These are phyloP conservation scores for Ostrea edulis DNA, from an alignment of 1,140 invertebrate genomes.

Conservation along the genomic window DNA sequence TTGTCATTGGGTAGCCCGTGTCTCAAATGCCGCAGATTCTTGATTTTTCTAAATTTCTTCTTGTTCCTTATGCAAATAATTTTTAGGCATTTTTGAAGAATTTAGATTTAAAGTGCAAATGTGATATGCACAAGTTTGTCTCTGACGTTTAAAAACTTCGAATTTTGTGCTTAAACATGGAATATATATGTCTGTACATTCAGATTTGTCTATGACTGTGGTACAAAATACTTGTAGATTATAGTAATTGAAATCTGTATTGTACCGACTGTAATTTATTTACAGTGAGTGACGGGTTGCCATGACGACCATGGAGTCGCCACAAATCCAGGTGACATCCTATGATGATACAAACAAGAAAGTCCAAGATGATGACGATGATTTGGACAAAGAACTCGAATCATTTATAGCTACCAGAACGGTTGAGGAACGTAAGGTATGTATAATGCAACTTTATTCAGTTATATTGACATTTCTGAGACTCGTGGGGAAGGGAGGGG, in stretches of 20 bases:
- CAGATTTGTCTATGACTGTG: background rate
- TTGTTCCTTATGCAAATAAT: background rate
- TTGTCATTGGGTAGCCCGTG: too few species aligned
- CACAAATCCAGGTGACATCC: background rate
- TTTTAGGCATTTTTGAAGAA: too few species aligned
- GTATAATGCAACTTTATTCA: background rate
- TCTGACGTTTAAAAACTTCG: too few species aligned
- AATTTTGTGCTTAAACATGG: too few species aligned
- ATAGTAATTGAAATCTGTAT: background rate
- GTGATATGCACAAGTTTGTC: background rate
- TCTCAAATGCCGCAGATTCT: background rate
- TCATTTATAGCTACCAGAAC: constrained; percentile 63
- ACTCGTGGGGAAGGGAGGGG: too few species aligned
- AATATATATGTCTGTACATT: background rate
- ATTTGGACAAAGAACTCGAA: constrained; percentile 64
- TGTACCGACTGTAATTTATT: background rate
- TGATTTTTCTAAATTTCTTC: background rate
- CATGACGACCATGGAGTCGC: constrained; percentile 31
- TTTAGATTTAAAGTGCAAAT: background rate
- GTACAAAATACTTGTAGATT: too few species aligned
- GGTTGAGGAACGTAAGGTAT: constrained; percentile 53
- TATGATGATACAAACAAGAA: constrained; percentile 16
- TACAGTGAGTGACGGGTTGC: constrained; percentile 34
- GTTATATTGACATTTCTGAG: background rate
- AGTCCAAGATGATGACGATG: constrained; percentile 52